Percentiles rank a stretch among this genome's conserved stretches.
Evolutionary conservation across 2,113 vertebrate species (phyloP).

Genomic region (Callocephalon fimbriatum): DNA sequence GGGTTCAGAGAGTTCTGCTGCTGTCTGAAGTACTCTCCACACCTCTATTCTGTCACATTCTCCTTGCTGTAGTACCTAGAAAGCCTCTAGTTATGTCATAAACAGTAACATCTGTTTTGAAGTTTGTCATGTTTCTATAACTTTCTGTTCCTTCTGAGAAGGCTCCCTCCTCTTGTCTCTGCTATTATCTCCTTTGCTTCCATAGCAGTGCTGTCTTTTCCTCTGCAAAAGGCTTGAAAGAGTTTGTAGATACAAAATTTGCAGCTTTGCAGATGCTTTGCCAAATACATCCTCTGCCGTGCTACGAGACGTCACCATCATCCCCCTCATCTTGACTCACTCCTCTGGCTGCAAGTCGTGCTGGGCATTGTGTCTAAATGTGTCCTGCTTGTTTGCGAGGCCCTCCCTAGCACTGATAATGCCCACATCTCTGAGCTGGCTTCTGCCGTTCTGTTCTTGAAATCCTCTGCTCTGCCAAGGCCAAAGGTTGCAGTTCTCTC

Average conservation of each 20-base stretch:
- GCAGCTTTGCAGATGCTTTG: background rate
- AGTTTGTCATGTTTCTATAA: background rate
- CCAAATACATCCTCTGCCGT: background rate
- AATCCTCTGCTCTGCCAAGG: background rate
- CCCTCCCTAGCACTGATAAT: fast-evolving
- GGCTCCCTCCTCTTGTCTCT: background rate
- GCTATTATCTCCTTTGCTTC: background rate
- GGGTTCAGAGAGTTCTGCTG: background rate
- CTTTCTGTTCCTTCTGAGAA: background rate
- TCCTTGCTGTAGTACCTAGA: background rate
- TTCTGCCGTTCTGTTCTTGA: background rate
- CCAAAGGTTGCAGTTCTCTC: background rate
- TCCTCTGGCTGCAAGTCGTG: background rate
- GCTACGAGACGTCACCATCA: background rate
- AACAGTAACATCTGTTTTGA: background rate
- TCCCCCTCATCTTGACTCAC: constrained; percentile 61
- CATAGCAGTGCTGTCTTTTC: background rate
- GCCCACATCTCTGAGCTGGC: background rate
- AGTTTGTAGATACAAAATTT: background rate
- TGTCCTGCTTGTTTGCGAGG: background rate
- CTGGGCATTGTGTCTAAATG: constrained; percentile 8
- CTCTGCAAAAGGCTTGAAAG: background rate
- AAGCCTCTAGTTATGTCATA: background rate
- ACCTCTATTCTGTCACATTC: background rate
- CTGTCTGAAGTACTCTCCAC: background rate